Conservation (phyloP, 2,888 invertebrate species). For the Eilema depressum region DNA sequence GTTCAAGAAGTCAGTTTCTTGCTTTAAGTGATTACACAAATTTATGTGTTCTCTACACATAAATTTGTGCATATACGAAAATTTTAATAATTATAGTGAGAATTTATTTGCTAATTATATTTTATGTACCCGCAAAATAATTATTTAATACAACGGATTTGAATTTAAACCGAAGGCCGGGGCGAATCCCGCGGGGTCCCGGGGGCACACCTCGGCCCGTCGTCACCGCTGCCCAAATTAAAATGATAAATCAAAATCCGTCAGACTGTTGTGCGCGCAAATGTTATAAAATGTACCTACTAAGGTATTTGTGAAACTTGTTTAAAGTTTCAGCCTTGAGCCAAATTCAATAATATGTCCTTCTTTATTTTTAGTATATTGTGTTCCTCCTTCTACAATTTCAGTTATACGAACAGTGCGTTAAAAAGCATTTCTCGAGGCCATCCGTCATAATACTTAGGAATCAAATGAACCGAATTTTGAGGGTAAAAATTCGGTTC, state of each 20-base stretch:
- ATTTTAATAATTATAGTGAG: slow-evolving; percentile 37
- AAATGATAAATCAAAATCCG: slow-evolving; percentile 85
- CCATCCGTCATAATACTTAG: too few species aligned
- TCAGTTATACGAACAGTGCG: too few species aligned
- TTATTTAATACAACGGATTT: slow-evolving; percentile 76
- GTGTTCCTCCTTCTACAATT: background rate
- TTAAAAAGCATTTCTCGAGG: too few species aligned
- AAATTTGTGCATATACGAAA: slow-evolving; percentile 36
- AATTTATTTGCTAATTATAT: slow-evolving; percentile 61
- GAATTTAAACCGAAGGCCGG: slow-evolving; percentile 72
- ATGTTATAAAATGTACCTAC: slow-evolving; percentile 55
- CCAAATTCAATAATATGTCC: slow-evolving; percentile 46
- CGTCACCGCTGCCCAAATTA: slow-evolving; percentile 81
- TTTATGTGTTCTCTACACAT: too few species aligned
- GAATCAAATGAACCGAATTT: too few species aligned
- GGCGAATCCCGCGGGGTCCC: slow-evolving; percentile 65
- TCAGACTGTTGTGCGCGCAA: slow-evolving; percentile 64
- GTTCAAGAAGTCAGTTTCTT: slow-evolving; percentile 32
- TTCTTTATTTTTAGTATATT: slow-evolving; percentile 40
- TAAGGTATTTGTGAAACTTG: slow-evolving; percentile 52
- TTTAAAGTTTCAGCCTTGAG: slow-evolving; percentile 51
- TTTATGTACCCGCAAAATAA: slow-evolving; percentile 65
- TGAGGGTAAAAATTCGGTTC: too few species aligned
- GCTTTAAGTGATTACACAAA: slow-evolving; percentile 32
- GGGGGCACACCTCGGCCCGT: slow-evolving; percentile 69